Conservation (phyloP, 1,140 invertebrate genomes). For the Microplitis demolitor region DNA sequence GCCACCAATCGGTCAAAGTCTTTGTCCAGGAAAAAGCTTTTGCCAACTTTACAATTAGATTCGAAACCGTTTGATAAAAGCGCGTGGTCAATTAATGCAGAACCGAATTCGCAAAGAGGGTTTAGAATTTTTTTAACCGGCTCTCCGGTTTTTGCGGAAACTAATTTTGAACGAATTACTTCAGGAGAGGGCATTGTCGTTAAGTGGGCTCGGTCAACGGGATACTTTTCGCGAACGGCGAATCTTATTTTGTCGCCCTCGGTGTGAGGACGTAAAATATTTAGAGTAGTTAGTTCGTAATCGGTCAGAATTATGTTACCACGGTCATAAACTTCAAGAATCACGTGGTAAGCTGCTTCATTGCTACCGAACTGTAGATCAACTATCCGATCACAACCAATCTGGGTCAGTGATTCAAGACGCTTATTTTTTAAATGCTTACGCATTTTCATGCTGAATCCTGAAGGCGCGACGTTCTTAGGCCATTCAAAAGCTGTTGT, state of each 20-base stretch:
- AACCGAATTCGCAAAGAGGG: conserved; percentile 85
- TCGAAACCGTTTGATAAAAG: conserved; percentile 75
- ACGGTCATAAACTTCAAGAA: conserved; percentile 95
- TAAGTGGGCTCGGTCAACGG: conserved; percentile 74
- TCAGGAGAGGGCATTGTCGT: conserved; percentile 61
- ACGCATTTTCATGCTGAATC: conserved; percentile 98
- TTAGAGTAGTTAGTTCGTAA: conserved; percentile 87
- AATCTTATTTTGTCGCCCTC: conserved; percentile 89
- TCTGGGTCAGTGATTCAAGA: conserved; percentile 81
- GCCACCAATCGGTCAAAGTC: conserved; percentile 71
- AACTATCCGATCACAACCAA: conserved; percentile 88
- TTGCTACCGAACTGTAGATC: conserved; percentile 93
- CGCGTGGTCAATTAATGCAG: conserved; percentile 88
- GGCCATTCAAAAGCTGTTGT: conserved; percentile 97
- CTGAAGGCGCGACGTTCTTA: conserved; percentile 93
- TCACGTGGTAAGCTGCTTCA: conserved; percentile 94
- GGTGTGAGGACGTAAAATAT: conserved; percentile 90
- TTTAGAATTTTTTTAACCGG: conserved; percentile 86
- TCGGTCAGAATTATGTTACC: conserved; percentile 97
- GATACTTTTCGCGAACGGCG: conserved; percentile 78
- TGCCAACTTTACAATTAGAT: conserved; percentile 62
- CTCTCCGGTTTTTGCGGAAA: conserved; percentile 73
- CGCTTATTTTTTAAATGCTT: conserved; percentile 98
- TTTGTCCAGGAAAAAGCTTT: conserved; percentile 69
- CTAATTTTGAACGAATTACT: conserved; percentile 63